Evolutionary conservation across 2,113 vertebrate genomes (phyloP), one percentile per base, ranked within the genome.

Genomic region (Merops nubicus): DNA sequence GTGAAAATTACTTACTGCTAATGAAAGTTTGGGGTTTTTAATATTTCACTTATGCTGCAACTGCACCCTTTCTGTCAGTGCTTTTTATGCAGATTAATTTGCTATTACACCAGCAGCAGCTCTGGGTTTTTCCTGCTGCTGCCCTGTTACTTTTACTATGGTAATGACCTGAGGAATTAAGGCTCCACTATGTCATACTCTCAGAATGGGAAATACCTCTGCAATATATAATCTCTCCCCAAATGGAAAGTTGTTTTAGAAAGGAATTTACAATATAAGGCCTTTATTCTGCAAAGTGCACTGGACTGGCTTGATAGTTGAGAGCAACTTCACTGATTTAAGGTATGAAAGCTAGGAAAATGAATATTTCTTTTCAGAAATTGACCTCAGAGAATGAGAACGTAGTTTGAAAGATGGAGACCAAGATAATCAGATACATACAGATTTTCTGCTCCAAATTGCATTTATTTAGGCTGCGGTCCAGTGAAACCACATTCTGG

Each of bases 1-100:
- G 0, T 70, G 59, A 25, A 93, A 89, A 96, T 86, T 93, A 93
- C 91, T 77, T 93, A 74, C 56, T 77, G 63, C 22, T 91, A 95
- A 96, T 72, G 87, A 96, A 96, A 85, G 12, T 74, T 51, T 34
- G 17, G 15, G 2, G 25, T 86, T 92, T 86, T 84, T 68, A 84
- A 54, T 93, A 72, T 89, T 80, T 91, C 60, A 56, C 69, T 72
- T 78, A 53, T 67, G 50, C 43, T 87, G 72, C 74, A 65, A 54
- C 47, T 67, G 29, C 0, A 1, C 38, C 80, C 47, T 81, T 92
- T 62, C 83, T 91, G 59, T 92, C 76, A 77, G 48, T 68, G 50
- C 21, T 81, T 91, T 63, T 84, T 81, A 70, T 70, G 59, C 54
- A 74, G 53, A 81, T 74, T 42, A 70, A 77, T 91, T 88, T 84